A percentile compares a stretch with the other conserved stretches of the same genome.
phyloP scores from a whole-genome alignment of 2,888 invertebrate genomes.

The Drosophila rellima region DNA sequence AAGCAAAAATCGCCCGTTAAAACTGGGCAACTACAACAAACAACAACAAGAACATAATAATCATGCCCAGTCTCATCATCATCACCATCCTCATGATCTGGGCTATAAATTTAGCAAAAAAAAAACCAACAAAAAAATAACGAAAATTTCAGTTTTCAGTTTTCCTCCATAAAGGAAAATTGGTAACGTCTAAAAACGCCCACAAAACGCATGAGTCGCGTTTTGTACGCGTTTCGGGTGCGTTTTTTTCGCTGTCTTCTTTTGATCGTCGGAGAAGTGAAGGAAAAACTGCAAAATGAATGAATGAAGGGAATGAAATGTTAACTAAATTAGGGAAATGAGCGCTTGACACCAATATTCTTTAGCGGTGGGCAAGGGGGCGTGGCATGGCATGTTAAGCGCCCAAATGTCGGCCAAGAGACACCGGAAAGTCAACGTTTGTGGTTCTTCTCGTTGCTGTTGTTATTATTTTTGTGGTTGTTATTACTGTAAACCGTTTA shows the following conservation, averaged over 20 bases:
- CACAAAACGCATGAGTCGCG: conserved; percentile 36
- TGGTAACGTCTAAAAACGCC: conserved; percentile 32
- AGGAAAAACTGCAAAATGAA: conserved; percentile 24
- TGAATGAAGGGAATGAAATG: conserved; percentile 42
- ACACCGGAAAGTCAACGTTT: conserved; percentile 66
- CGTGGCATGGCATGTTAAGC: conserved; percentile 15
- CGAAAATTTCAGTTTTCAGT: conserved; percentile 13
- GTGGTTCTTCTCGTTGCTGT: conserved; percentile 24
- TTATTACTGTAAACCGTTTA: conserved; percentile 60
- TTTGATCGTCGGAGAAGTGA: conserved; percentile 22
- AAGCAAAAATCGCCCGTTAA: conserved; percentile 21
- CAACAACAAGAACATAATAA: conserved; percentile 20
- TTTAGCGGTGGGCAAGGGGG: conserved; percentile 13
- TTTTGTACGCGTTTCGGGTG: conserved; percentile 32
- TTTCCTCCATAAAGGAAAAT: conserved; percentile 18
- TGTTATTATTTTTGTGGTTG: conserved; percentile 22
- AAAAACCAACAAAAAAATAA: conserved; percentile 23
- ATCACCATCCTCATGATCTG: conserved; percentile 50
- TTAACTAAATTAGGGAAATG: conserved; percentile 77
- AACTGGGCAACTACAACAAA: conserved; percentile 44
- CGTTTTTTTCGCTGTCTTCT: conserved; percentile 19
- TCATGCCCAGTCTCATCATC: conserved; percentile 12
- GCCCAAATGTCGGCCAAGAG: conserved; percentile 35
- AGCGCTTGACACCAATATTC: conserved; percentile 73
- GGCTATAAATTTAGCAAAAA: conserved; percentile 70